Evolutionary conservation across 2,888 invertebrate genomes (phyloP), one percentile per base, ranked within the genome.

Genomic region (Pediacus dermestoides): DNA sequence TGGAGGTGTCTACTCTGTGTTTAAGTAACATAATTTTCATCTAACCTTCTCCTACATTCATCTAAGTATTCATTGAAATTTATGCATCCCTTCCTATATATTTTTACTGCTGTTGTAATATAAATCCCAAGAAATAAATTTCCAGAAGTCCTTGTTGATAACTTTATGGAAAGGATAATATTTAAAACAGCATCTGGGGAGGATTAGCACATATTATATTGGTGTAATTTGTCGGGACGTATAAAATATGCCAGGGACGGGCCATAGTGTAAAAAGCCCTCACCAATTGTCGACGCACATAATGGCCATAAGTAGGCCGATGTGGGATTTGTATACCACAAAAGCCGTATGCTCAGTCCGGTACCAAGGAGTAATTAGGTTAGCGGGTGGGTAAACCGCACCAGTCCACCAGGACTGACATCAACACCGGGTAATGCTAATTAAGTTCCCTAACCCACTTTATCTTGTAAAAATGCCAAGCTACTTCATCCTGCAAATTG

Each of bases 201-300:
- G 34, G 41, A 38, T 38, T 34, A 38, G 22, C 42, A 42, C 42
- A 33, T 42, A 33, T 37, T 42, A 38, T 42, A 42, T 38, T 4
- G 1, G 2, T 21, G 15, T 12, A 30, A 30, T 30, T 30, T 13
- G 30, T 30, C n/a, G 12, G 12, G 4, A n/a, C 6, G 27, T n/a
- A n/a, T n/a, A 11, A 26, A 30, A 30, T 30, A 30, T 7, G n/a
- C 27, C 8, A 4, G 30, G 22, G 35, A 34, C 34, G 21, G 4
- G 37, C 22, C 27, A 16, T 26, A 30, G 40, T 36, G 40, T 37
- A 37, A 40, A 44, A 44, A 44, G 30, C 35, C 31, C 22, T 30
- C 16, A 32, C 28, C 38, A 44, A 42, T 44, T 44, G 44, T 44
- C 41, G 41, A 41, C 41, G 31, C 44, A 38, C 41, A 35, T 42